phyloP scores from a whole-genome alignment of 2,797 vertebrate genomes.

The Pseudochirops cupreus region DNA sequence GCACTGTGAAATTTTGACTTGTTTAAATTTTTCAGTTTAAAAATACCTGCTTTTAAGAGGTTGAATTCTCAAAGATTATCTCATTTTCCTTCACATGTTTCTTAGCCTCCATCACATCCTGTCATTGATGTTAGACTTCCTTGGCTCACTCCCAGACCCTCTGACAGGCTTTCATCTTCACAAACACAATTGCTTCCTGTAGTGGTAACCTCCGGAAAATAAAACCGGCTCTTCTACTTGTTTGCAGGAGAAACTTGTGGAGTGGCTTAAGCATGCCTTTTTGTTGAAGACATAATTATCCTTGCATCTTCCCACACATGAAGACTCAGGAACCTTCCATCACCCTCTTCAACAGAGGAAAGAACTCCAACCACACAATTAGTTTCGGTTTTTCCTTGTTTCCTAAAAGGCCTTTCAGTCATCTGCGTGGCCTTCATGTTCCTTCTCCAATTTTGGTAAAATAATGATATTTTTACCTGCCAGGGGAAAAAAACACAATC shows the following conservation, averaged over 20 bases:
- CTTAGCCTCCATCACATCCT: slow-evolving; percentile 65
- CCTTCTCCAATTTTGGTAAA: slow-evolving; percentile 46
- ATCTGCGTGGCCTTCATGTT: slow-evolving; percentile 68
- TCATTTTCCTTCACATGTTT: slow-evolving; percentile 56
- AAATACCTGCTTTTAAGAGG: slow-evolving; percentile 50
- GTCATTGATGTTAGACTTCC: slow-evolving; percentile 62
- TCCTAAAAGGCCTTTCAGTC: slow-evolving; percentile 69
- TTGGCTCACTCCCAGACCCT: slow-evolving; percentile 73
- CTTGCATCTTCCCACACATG: slow-evolving; percentile 58
- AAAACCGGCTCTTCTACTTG: slow-evolving; percentile 67
- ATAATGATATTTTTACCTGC: slow-evolving; percentile 55
- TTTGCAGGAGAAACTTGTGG: slow-evolving; percentile 40
- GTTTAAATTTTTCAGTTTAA: slow-evolving; percentile 9
- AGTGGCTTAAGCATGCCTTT: slow-evolving; percentile 50
- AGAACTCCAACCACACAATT: slow-evolving; percentile 60
- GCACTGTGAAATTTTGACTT: slow-evolving; percentile 9
- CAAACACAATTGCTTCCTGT: slow-evolving; percentile 78
- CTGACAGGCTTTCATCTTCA: slow-evolving; percentile 78
- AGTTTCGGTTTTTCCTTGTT: slow-evolving; percentile 61
- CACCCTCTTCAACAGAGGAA: slow-evolving; percentile 64
- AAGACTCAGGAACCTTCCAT: slow-evolving; percentile 44
- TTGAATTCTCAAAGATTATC: slow-evolving; percentile 61
- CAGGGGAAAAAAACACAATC: slow-evolving; percentile 39
- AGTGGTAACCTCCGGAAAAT: slow-evolving; percentile 67
- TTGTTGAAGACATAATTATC: slow-evolving; percentile 61